A percentile compares a stretch with the other conserved stretches of the same genome.
These are phyloP conservation scores for Dufourea novaeangliae DNA, from an alignment of 1,140 invertebrate species.

Conservation along the genomic window DNA sequence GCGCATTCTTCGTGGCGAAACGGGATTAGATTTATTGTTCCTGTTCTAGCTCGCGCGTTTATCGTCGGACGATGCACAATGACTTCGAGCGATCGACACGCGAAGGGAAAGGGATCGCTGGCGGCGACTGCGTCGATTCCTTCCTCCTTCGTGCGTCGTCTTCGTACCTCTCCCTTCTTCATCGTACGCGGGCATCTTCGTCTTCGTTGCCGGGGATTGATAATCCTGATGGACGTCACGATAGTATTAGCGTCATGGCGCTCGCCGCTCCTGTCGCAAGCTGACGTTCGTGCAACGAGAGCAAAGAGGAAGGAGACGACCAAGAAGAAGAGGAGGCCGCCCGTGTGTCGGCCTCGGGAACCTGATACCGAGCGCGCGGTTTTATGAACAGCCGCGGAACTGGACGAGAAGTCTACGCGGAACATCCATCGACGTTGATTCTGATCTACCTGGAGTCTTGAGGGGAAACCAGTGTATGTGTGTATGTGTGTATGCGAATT, in stretches of 20 bases:
- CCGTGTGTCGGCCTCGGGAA: constrained; percentile 63
- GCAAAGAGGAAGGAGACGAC: constrained; percentile 47
- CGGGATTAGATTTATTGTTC: constrained; percentile 27
- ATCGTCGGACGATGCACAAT: constrained; percentile 42
- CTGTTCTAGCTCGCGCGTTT: constrained; percentile 29
- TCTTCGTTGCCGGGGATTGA: constrained; percentile 60
- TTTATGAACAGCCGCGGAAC: constrained; percentile 46
- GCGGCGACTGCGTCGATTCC: constrained; percentile 37
- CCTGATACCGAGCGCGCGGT: constrained; percentile 63
- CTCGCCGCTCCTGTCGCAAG: constrained; percentile 62
- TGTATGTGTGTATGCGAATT: too few relatives aligned
- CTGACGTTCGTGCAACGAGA: constrained; percentile 55
- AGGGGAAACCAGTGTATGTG: background rate
- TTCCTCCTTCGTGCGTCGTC: background rate
- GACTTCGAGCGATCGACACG: constrained; percentile 15
- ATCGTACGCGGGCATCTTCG: constrained; percentile 37
- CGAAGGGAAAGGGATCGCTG: constrained; percentile 19
- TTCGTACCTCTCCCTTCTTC: background rate
- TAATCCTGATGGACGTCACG: constrained; percentile 76
- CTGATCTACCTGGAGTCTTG: background rate
- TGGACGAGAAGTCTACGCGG: constrained; percentile 9
- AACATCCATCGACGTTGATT: constrained; percentile 37
- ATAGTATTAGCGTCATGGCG: constrained; percentile 73
- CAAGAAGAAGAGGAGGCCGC: constrained; percentile 59
- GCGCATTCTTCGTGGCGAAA: constrained; percentile 23